These are phyloP conservation scores for Ladona fulva DNA, from an alignment of 1,140 invertebrate genomes.

Conservation along the genomic window DNA sequence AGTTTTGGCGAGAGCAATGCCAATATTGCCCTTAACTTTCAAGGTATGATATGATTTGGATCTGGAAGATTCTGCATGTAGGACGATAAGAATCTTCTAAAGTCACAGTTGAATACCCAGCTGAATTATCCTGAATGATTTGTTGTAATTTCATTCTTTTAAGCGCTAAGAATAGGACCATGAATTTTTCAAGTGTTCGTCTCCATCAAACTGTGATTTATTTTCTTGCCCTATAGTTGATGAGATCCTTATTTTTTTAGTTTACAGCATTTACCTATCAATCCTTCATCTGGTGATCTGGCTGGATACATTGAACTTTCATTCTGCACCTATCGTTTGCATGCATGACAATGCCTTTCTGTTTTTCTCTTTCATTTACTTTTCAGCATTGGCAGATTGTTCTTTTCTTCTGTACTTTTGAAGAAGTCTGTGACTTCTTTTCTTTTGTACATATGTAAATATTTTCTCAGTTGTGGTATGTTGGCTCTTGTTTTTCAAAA, in stretches of 20 bases:
- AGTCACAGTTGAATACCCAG: neutral
- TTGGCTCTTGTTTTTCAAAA: neutral
- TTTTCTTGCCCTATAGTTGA: constrained; percentile 6
- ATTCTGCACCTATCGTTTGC: neutral
- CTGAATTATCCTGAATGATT: neutral
- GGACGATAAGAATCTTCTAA: constrained; percentile 1
- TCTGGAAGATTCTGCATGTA: constrained; percentile 1
- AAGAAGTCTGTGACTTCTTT: too few relatives aligned
- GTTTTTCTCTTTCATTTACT: neutral
- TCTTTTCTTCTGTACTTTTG: too few relatives aligned
- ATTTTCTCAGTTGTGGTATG: neutral
- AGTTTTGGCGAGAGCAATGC: constrained; percentile 97
- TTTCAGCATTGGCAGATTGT: neutral
- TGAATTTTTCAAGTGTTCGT: neutral
- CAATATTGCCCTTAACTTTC: constrained; percentile 98
- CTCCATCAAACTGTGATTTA: neutral
- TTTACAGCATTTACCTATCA: constrained; percentile 11
- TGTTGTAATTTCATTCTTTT: neutral
- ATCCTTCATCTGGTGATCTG: neutral
- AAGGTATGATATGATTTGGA: constrained; percentile 60
- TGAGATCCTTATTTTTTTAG: neutral
- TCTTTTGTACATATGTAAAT: neutral
- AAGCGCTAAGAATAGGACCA: too few relatives aligned
- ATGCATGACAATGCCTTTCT: neutral
- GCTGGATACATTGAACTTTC: neutral